A percentile compares a stretch with the other conserved stretches of the same genome.
These are phyloP conservation scores for Sebastes steindachneri DNA, from an alignment of 2,797 vertebrate genomes.

Conservation along the genomic window DNA sequence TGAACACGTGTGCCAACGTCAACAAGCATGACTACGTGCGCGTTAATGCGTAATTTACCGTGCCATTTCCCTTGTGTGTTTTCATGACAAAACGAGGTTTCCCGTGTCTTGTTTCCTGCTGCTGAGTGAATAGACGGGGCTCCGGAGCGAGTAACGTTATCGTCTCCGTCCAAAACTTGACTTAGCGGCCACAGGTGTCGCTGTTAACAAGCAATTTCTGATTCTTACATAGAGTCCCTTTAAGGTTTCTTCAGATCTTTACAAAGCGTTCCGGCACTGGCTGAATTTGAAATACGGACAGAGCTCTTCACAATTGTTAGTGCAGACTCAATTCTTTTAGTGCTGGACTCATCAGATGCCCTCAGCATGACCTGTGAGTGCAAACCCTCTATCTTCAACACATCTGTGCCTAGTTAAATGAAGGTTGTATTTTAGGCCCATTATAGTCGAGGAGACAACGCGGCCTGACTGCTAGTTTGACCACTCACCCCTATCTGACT, in stretches of 20 bases:
- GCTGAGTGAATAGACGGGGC: no score
- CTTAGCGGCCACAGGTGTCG: no score
- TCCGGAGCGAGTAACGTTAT: no score
- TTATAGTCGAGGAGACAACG: conserved; percentile 78
- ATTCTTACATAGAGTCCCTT: no score
- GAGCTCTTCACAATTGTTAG: neutral
- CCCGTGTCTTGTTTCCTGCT: no score
- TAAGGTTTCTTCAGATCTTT: neutral
- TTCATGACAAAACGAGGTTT: no score
- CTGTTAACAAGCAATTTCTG: no score
- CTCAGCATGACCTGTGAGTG: conserved; percentile 56
- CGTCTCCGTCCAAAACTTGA: no score
- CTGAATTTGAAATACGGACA: neutral
- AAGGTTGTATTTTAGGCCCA: conserved; percentile 77
- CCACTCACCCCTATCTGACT: conserved; percentile 77
- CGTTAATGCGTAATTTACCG: no score
- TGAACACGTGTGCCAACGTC: no score
- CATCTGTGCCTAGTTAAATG: conserved; percentile 70
- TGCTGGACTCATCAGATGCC: conserved; percentile 48
- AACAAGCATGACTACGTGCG: no score
- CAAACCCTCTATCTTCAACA: conserved; percentile 66
- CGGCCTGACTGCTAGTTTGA: conserved; percentile 70
- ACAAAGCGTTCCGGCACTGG: neutral
- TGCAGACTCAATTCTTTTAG: neutral
- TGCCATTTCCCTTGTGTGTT: no score